Evolutionary conservation across 2,113 vertebrate species (phyloP).

Genomic region (Urocynchramus pylzowi): DNA sequence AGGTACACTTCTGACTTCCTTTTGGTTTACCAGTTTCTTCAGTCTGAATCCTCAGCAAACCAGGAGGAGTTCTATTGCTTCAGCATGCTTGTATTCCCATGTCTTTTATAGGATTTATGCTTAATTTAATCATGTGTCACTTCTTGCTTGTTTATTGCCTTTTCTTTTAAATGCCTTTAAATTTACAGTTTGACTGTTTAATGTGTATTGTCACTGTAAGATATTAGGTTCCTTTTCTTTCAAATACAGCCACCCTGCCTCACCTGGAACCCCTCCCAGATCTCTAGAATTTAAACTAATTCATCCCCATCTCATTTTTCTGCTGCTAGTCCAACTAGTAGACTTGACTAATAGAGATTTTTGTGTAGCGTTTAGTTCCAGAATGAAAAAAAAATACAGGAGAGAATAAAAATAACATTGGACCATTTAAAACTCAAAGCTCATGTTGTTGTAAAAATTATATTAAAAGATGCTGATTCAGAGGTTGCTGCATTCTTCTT

Average conservation of each 20-base stretch:
- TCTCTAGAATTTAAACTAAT: background rate
- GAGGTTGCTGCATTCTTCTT: background rate
- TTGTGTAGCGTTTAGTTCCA: background rate
- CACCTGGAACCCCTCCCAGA: background rate
- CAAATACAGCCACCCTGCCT: background rate
- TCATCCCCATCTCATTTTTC: background rate
- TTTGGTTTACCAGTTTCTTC: background rate
- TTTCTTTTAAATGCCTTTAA: background rate
- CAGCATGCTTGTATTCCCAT: fast-evolving
- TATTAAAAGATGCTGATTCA: background rate
- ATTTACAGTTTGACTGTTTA: background rate
- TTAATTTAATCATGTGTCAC: background rate
- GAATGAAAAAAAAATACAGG: background rate
- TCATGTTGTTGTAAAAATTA: background rate
- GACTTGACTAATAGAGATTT: background rate
- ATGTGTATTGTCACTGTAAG: background rate
- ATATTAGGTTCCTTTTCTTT: background rate
- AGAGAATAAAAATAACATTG: background rate
- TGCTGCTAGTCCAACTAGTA: background rate
- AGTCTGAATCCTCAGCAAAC: background rate
- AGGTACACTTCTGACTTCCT: background rate
- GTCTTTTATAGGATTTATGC: background rate
- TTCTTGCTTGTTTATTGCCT: background rate
- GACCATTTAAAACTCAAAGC: background rate
- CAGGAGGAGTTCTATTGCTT: background rate